A percentile compares a stretch with the other conserved stretches of the same genome.
phyloP scores from a whole-genome alignment of 2,113 vertebrate species.

The Ochotona curzoniae region DNA sequence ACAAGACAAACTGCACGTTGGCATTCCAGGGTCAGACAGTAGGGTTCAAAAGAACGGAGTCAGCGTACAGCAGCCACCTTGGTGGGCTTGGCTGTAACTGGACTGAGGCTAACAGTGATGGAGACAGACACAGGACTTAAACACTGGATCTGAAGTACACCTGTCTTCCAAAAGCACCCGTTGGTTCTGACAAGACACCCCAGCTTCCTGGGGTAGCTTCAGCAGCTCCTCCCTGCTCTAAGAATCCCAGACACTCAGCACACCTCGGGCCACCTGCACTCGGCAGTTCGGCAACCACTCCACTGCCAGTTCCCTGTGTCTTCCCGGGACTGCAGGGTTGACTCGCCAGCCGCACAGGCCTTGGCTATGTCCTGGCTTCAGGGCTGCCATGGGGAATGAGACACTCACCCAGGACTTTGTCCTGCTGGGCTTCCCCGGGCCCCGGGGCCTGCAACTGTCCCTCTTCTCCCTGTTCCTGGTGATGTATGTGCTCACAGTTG shows the following conservation, averaged over 20 bases:
- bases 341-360: background rate
- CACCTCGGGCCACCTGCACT: no score
- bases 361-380: background rate
- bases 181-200: background rate
- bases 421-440: conserved; percentile 55
- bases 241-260: background rate
- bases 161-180: background rate
- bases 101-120: no score
- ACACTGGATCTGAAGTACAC: no score
- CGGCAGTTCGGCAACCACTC: no score
- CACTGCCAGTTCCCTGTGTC: background rate
- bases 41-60: background rate
- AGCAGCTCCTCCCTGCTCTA: no score
- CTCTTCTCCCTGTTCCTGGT: conserved; percentile 63
- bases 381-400: background rate
- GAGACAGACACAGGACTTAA: background rate
- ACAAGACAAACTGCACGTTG: background rate
- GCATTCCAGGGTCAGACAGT: background rate
- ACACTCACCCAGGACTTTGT: conserved; percentile 8
- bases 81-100: no score
- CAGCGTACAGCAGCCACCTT: no score
- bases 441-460: conserved; percentile 13
- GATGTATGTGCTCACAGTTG: conserved; percentile 61
- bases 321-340: background rate
- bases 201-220: no score